A percentile compares a stretch with the other conserved stretches of the same genome.
Conservation (phyloP, 2,888 invertebrate species). For the Adineta ricciae region DNA sequence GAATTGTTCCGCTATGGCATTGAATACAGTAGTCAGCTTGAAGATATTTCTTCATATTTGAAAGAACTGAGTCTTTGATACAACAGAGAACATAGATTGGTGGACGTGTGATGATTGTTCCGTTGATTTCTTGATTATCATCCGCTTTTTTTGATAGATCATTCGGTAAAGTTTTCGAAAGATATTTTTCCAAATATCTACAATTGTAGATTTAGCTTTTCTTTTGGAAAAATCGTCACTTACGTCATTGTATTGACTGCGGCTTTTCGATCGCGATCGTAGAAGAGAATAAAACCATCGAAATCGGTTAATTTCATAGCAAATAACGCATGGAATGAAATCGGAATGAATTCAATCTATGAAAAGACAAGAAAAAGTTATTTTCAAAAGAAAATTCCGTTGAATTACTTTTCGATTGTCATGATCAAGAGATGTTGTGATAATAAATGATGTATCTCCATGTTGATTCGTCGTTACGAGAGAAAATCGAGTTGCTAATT, state of each 20-base stretch:
- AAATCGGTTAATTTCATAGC: background rate
- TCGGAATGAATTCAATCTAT: background rate
- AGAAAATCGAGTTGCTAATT: background rate
- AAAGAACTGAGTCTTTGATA: background rate
- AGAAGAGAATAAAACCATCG: background rate
- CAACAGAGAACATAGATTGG: background rate
- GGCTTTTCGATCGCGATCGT: background rate
- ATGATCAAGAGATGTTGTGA: background rate
- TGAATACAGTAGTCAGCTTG: background rate
- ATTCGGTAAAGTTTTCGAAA: background rate
- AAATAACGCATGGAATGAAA: background rate
- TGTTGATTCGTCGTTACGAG: background rate
- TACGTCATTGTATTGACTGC: background rate
- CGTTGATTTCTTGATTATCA: background rate
- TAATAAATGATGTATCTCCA: background rate
- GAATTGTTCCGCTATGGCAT: background rate
- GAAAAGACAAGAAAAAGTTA: background rate
- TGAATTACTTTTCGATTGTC: background rate
- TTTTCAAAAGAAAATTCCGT: background rate
- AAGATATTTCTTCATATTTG: background rate
- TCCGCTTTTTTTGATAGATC: background rate
- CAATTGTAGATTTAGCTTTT: too few species aligned
- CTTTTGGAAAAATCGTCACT: too few species aligned
- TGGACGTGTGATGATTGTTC: background rate
- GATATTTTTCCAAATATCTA: constrained; percentile 2